Percentiles rank a stretch among this genome's conserved stretches.
phyloP scores from a whole-genome alignment of 2,113 vertebrate genomes.

The Charina bottae region DNA sequence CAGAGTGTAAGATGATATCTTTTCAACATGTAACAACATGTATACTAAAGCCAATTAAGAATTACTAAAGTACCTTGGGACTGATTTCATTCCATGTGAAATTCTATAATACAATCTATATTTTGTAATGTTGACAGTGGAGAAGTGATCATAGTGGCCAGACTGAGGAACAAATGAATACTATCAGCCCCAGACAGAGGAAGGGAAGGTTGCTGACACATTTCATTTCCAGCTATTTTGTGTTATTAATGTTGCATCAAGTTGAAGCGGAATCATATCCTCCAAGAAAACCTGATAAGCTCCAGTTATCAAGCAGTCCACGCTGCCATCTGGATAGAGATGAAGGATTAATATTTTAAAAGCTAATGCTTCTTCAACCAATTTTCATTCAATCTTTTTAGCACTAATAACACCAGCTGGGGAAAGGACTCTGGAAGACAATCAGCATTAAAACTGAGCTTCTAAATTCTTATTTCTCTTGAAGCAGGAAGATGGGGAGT shows the following conservation, averaged over 20 bases:
- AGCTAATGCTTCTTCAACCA: conserved; percentile 6
- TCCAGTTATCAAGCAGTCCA: neutral
- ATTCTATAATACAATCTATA: neutral
- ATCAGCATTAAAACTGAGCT: conserved; percentile 1
- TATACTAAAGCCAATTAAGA: neutral
- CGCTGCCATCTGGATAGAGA: conserved; percentile 22
- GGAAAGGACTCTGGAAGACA: conserved; percentile 9
- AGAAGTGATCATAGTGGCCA: neutral
- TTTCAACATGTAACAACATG: neutral
- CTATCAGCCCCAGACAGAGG: conserved; percentile 2
- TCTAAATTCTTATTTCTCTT: neutral
- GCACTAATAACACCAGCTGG: conserved; percentile 2
- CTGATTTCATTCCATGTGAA: conserved; percentile 1
- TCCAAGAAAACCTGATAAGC: conserved; percentile 19
- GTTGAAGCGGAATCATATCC: neutral
- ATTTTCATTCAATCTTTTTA: conserved; percentile 15
- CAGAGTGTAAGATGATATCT: neutral
- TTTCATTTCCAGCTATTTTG: conserved; percentile 10
- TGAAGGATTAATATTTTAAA: conserved; percentile 32
- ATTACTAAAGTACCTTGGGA: neutral
- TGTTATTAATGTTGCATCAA: conserved; percentile 4
- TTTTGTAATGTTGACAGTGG: neutral
- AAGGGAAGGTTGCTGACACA: neutral
- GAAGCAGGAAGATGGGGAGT: neutral
- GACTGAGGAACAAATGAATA: neutral